Conservation (phyloP, 2,797 vertebrate genomes). For the Lutjanus campechanus region DNA sequence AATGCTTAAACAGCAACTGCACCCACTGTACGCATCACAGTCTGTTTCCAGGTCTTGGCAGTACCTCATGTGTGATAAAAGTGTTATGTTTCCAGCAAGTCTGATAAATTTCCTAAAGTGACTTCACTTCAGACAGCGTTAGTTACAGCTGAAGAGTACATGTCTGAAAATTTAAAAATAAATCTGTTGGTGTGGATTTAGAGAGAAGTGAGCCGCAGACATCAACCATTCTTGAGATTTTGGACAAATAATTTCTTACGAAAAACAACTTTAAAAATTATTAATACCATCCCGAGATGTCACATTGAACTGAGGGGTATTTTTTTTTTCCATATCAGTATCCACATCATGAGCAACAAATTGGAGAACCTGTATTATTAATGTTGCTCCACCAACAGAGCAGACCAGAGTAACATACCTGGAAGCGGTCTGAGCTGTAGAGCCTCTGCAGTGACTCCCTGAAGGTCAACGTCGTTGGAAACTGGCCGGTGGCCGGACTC, state of each 20-base stretch:
- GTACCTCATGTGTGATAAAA: no score
- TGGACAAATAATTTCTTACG: no score
- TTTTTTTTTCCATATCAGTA: neutral
- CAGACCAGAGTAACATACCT: conserved; percentile 81
- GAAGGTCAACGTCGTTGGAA: conserved; percentile 70
- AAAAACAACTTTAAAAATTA: no score
- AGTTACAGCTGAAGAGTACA: neutral
- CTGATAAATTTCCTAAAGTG: neutral
- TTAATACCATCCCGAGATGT: no score
- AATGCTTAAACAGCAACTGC: neutral
- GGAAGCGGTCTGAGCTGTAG: conserved; percentile 90
- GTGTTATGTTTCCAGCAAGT: no score
- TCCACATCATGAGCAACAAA: neutral
- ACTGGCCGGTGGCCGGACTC: conserved; percentile 53
- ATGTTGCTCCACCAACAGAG: neutral
- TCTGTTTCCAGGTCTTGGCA: neutral
- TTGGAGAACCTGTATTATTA: neutral
- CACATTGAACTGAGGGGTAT: neutral
- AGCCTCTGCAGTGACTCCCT: conserved; percentile 88
- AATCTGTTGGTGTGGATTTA: neutral
- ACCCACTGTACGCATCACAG: neutral
- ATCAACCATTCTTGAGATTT: no score
- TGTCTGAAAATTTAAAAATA: neutral
- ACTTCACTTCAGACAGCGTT: neutral
- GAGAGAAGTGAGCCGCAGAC: no score